Evolutionary conservation across 2,797 vertebrate species (phyloP).

Genomic region (Phyllotis vaccarum): DNA sequence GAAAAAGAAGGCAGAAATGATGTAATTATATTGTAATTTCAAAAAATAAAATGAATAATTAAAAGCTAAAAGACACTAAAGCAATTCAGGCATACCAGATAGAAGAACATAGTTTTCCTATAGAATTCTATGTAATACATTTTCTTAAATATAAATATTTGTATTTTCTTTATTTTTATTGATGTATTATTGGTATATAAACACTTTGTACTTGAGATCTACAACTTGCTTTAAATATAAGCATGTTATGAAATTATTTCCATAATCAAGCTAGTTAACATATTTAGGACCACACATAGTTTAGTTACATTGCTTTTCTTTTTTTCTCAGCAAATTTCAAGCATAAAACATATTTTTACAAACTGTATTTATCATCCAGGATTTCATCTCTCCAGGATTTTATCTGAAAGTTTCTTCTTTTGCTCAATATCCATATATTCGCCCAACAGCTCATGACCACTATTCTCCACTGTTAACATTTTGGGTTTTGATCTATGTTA

Average conservation of each 20-base stretch:
- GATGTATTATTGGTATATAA: background rate
- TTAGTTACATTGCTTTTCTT: background rate
- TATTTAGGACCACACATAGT: background rate
- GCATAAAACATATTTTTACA: background rate
- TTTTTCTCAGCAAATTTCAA: conserved; percentile 4
- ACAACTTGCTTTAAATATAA: background rate
- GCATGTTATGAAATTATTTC: background rate
- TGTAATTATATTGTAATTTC: background rate
- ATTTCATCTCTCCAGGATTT: background rate
- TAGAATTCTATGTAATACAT: background rate
- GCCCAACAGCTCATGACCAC: background rate
- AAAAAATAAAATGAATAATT: background rate
- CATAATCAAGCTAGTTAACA: background rate
- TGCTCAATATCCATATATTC: background rate
- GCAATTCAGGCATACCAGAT: background rate
- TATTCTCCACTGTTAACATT: background rate
- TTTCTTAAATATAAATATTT: background rate
- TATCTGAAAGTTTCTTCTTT: background rate
- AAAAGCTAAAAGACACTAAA: background rate
- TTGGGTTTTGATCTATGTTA: background rate
- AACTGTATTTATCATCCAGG: background rate
- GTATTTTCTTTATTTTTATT: background rate
- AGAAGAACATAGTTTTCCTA: background rate
- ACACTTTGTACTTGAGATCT: background rate
- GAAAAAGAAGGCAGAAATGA: background rate